A percentile compares a stretch with the other conserved stretches of the same genome.
These are phyloP conservation scores for Prionace glauca DNA, from an alignment of 2,797 vertebrate species.

Conservation along the genomic window DNA sequence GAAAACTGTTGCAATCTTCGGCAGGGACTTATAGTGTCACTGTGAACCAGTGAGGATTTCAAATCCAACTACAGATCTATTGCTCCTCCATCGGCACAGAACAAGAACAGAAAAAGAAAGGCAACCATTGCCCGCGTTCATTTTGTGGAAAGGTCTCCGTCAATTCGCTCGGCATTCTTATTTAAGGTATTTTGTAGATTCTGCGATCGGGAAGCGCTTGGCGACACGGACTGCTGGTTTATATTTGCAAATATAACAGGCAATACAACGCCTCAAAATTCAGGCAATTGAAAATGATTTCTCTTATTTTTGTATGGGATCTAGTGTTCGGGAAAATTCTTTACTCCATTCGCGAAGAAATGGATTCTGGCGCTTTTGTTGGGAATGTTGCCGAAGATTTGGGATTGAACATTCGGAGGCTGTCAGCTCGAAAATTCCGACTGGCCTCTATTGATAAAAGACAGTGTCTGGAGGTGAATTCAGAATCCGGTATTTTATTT, in stretches of 20 bases:
- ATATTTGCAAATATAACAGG: neutral
- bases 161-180: neutral
- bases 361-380: conserved; percentile 10
- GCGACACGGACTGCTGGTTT: neutral
- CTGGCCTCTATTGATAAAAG: conserved; percentile 47
- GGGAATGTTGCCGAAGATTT: conserved; percentile 27
- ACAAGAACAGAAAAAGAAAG: neutral
- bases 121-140: neutral
- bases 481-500: conserved; percentile 45
- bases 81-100: neutral
- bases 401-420: neutral
- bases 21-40: conserved; percentile 43
- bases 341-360: conserved; percentile 40
- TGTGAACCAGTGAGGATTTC: conserved; percentile 40
- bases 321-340: conserved; percentile 43
- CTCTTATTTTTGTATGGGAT: neutral
- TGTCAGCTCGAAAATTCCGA: conserved; percentile 41
- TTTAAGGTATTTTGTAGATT: neutral
- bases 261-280: neutral
- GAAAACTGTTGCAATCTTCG: neutral
- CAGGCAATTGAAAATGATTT: neutral
- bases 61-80: neutral
- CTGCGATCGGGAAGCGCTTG: too few species aligned
- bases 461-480: conserved; percentile 44
- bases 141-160: neutral